Conservation (phyloP, 2,113 vertebrate species). For the Boleophthalmus pectinirostris region DNA sequence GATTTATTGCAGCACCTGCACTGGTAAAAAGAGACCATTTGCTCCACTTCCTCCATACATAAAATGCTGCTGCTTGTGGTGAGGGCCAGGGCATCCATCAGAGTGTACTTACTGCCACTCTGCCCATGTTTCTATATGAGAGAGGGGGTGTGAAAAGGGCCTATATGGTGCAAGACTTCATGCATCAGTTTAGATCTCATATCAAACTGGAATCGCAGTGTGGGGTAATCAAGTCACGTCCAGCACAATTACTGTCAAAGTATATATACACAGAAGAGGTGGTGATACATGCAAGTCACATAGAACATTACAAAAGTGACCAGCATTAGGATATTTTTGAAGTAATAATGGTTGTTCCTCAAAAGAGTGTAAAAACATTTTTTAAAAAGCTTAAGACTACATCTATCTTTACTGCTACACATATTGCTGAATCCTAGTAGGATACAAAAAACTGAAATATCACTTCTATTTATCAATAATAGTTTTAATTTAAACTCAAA, state of each 20-base stretch:
- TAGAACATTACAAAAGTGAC: not conserved
- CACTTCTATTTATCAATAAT: no score
- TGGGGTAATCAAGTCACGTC: slow-evolving; percentile 24
- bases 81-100: slow-evolving; percentile 48
- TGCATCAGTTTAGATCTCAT: slow-evolving; percentile 40
- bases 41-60: slow-evolving; percentile 36
- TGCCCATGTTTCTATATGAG: slow-evolving; percentile 8
- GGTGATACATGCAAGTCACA: slow-evolving; percentile 3
- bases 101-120: slow-evolving; percentile 34
- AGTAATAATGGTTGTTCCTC: no score
- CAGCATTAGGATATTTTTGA: no score
- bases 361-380: no score
- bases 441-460: no score
- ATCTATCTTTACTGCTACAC: no score
- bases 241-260: slow-evolving; percentile 20
- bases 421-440: no score
- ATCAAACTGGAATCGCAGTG: slow-evolving; percentile 17
- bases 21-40: slow-evolving; percentile 67
- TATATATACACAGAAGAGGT: slow-evolving; percentile 8
- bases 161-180: slow-evolving; percentile 29
- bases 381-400: no score
- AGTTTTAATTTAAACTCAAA: no score
- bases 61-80: slow-evolving; percentile 44
- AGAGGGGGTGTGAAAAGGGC: slow-evolving; percentile 18
- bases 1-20: slow-evolving; percentile 72